Evolutionary conservation across 1,140 invertebrate species (phyloP).

Genomic region (Mesaphorura yosii): DNA sequence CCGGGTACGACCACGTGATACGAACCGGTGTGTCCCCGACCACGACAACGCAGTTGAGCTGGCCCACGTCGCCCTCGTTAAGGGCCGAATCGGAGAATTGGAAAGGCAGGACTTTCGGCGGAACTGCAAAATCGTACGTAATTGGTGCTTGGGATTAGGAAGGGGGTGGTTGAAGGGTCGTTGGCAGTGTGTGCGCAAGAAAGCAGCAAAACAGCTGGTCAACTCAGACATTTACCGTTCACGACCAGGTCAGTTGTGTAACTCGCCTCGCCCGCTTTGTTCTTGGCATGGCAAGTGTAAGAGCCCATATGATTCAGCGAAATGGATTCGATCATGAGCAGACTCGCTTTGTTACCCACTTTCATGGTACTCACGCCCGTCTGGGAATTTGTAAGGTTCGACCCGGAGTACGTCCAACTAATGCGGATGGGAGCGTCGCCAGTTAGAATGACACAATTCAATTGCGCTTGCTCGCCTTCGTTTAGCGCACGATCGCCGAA

Average conservation of each 20-base stretch:
- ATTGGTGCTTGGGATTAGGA: neutral
- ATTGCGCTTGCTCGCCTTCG: conserved; percentile 30
- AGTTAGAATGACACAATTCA: conserved; percentile 35
- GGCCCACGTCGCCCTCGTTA: conserved; percentile 48
- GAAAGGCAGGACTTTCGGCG: conserved; percentile 33
- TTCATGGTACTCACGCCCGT: conserved; percentile 41
- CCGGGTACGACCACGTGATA: conserved; percentile 42
- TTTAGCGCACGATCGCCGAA: conserved; percentile 46
- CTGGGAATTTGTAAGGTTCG: conserved; percentile 23
- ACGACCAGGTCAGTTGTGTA: conserved; percentile 34
- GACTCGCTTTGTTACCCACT: conserved; percentile 38
- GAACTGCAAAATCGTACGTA: conserved; percentile 20
- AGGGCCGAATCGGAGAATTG: conserved; percentile 34
- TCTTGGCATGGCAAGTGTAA: conserved; percentile 45
- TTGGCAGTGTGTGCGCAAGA: neutral
- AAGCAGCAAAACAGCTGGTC: neutral
- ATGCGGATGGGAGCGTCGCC: conserved; percentile 40
- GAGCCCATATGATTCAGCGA: conserved; percentile 50
- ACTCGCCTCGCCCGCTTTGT: conserved; percentile 35
- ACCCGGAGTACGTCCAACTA: conserved; percentile 33
- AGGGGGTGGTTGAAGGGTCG: neutral
- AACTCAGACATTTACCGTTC: conserved; percentile 29
- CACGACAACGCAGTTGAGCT: conserved; percentile 50
- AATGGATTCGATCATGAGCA: conserved; percentile 62
- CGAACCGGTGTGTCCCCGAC: conserved; percentile 49